Base-by-base conservation (phyloP, 2,888 invertebrate species). In the Mimas tiliae region DNA sequence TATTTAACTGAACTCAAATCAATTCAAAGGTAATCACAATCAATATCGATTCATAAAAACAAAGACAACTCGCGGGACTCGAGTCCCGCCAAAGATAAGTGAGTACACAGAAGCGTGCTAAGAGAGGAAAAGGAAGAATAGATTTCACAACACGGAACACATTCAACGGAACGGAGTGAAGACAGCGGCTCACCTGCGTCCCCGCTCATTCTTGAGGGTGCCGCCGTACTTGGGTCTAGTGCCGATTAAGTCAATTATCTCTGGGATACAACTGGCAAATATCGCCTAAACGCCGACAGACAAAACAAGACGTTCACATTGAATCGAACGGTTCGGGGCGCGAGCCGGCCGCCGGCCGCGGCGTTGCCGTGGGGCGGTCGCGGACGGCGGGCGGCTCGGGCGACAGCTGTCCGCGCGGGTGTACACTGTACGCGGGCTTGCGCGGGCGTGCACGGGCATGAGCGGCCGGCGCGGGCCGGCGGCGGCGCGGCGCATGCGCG, bases 231-330 rank as follows among this genome's bases (percentile, higher is more conserved):
- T 99, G 95, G 99, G 98, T 95, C 99, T 98, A 96, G 98, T 98
- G 95, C 99, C 99, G 96, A 99, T 98, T 96, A 99, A 98, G 96
- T 99, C 99, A 95, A 99, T 99, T 95, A 99, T 99, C 97, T 99
- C 99, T 95, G 99, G 99, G 95, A 99, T 99, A 97, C 99, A 99
- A 97, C 98, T 99, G 96, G 99, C 99, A 97, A 99, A 99, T 97
- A 99, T 99, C 96, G 99, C 99, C 99, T 99, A 94, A 94, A 94
- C 94, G 94, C 94, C 93, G 94, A 91, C 93, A 93, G 94, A 95
- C 94, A 95, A 93, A 94, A 94, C 91, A 94, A 94, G 93, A 94
- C 93, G 94, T 94, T 94, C 89, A 93, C 92, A 92, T 90, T 89
- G 84, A 90, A 85, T 90, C 85, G 88, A 87, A 81, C 83, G 84